Base-by-base conservation (phyloP, 2,797 vertebrate genomes). In the Dallia pectoralis region DNA sequence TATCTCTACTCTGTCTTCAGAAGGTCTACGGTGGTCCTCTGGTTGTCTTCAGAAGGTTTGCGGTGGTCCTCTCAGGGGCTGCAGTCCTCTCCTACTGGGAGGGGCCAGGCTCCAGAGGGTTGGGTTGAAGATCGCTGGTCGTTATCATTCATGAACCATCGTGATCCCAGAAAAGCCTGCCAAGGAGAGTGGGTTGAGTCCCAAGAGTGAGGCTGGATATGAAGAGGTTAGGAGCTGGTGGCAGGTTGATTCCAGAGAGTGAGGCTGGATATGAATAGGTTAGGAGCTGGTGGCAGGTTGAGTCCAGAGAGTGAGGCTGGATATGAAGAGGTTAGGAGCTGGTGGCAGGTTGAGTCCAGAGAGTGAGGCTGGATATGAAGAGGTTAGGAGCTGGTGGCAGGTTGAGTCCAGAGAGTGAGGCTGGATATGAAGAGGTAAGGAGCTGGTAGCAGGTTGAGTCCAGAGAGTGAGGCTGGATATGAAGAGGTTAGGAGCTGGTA, bases 131-230 rank as follows among this genome's bases (percentile, higher is more conserved):
- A 89, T 87, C 87, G 77, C 82, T 82, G 80, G 76, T 72, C 82
- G 84, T 78, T 74, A 59, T 87, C 86, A 91, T 88, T 92, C 89
- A 89, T 88, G 84, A 85, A 81, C 81, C 84, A 81, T 81, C 76
- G 83, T 89, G 87, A 87, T 85, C 79, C 90, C 85, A 86, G 90
- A 86, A 91, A 93, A 91, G 85, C 82, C 82, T 83, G 77, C 70
- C 77, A 73, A 84, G 85, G 87, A 89, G 87, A 84, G 87, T 4
- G 3, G 47, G 3, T 18, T 15, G 18, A 4, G 3, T 3, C 18
- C 18, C 3, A 4, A 16, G 47, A 2, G 15, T 11, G 15, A 48
- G 47, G 47, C 12, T 48, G 4, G 16, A 48, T 70, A 76, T n/a
- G n/a, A n/a, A n/a, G n/a, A n/a, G n/a, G n/a, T n/a, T n/a, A n/a